Conservation (phyloP, 2,888 invertebrate species). For the Ophonus ardosiacus region DNA sequence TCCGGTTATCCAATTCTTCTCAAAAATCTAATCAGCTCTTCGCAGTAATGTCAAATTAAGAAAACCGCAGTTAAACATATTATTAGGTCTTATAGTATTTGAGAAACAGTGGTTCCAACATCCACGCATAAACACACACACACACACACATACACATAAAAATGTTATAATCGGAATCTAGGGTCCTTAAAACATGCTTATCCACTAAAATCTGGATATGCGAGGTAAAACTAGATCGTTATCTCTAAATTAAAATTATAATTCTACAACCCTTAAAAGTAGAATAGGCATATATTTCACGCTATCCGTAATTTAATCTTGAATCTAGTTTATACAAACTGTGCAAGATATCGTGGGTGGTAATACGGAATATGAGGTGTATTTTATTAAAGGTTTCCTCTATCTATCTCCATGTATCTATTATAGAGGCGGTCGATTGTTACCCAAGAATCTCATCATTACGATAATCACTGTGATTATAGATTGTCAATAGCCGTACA, state of each 20-base stretch:
- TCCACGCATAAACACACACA: no score
- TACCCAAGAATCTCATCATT: conserved; percentile 20
- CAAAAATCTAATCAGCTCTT: no score
- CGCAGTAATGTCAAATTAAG: no score
- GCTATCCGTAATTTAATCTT: background rate
- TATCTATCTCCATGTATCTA: conserved; percentile 5
- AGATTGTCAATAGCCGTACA: background rate
- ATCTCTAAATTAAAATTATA: background rate
- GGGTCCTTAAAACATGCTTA: no score
- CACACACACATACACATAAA: no score
- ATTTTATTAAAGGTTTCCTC: background rate
- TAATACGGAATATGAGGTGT: background rate
- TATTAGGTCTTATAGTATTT: no score
- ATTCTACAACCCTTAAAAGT: background rate
- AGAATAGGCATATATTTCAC: background rate
- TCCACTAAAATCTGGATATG: no score
- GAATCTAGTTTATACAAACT: background rate
- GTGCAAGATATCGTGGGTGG: background rate
- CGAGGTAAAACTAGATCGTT: no score
- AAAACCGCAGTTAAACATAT: no score
- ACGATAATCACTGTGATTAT: conserved; percentile 34
- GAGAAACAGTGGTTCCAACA: no score
- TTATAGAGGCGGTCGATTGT: conserved; percentile 20
- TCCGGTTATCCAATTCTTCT: no score
- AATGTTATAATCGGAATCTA: no score